Evolutionary conservation across 2,113 vertebrate species (phyloP), one percentile per base, ranked within the genome.

Genomic region (Bubalus kerabau): DNA sequence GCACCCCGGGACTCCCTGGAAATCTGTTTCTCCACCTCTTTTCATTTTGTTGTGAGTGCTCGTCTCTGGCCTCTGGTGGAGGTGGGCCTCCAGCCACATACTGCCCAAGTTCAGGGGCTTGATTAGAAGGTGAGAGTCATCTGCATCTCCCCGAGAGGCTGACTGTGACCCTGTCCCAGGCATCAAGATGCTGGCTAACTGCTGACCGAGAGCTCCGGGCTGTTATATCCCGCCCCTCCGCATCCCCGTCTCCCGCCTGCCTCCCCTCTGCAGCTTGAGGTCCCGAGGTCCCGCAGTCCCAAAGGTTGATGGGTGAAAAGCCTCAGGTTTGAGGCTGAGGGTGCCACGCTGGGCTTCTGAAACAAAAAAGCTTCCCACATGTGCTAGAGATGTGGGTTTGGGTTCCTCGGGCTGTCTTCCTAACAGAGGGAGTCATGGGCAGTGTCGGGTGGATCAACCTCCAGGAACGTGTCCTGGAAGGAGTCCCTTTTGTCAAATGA

Each of bases 381-480:
- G 17, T 83, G 36, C 10, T 10, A 6, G 3, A 3, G 4, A 21
- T 4, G 1, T 14, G 26, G 6, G 11, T 40, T 36, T 30, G 0
- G 3, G 40, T 30, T 76, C 43, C 88, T 10, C 6, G 59, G 9
- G 54, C 21, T 21, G 3, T 88, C 62, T 30, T 80, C 89, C 46
- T 21, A 16, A 81, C 50, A 5, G 30, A 17, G 23, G 26, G 56
- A 30, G 16, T 3, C 6, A 26, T 8, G 23, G 91, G 40, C 23
- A 1, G 7, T 30, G 12, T 15, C 0, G 0, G 6, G 43, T 4
- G 23, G 17, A 24, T 26, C 54, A 1, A 23, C 54, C 23, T 84
- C 36, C 9, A 6, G 32, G 5, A 48, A 21, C 0, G 0, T 2
- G 3, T 43, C 60, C 46, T 21, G 8, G 60, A 23, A 17, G 5